Base-by-base conservation (phyloP, 2,888 invertebrate genomes). In the Cataglyphis rosenhaueri region DNA sequence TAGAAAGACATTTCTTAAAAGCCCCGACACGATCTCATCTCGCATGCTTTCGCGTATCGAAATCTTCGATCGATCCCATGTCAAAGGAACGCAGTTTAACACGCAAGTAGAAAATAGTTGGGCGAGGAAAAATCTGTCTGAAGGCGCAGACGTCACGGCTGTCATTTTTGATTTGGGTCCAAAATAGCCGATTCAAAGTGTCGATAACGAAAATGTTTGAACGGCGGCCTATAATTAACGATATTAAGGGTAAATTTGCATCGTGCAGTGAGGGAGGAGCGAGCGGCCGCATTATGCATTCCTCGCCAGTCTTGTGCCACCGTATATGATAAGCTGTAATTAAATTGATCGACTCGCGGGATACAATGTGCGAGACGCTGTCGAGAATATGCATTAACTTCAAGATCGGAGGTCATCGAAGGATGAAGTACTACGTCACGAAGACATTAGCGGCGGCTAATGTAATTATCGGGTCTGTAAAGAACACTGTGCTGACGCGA, bases 191-290 rank as follows among this genome's bases (percentile, higher is more conserved):
- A 88, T 89, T 83, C 87, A 81, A 79, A 35, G 65, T 64, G 57
- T 32, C 89, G 92, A 93, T 94, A 93, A 93, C 92, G 91, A 90
- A 84, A 93, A 91, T 91, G 91, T 91, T 91, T 90, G 85, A 86
- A 86, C 89, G 90, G 89, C 90, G 90, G 90, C 78, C 91, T 92
- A 85, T 92, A 92, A 92, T 93, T 92, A 92, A 91, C 88, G 84
- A 88, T 90, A 89, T 90, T 88, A 90, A 84, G 70, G 75, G 62
- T 81, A 86, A 85, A 86, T 88, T 88, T 86, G 85, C 86, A 82
- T 84, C 75, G 65, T 66, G 74, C 66, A 38, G 41, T 15, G 59
- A 61, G 38, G 71, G 55, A 41, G 81, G 55, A 59, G 48, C 57
- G 32, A 84, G 73, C 86, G 90, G 90, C 88, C 89, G 87, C 90